phyloP scores from a whole-genome alignment of 2,113 vertebrate genomes.

The Drymodes brunneopygia region DNA sequence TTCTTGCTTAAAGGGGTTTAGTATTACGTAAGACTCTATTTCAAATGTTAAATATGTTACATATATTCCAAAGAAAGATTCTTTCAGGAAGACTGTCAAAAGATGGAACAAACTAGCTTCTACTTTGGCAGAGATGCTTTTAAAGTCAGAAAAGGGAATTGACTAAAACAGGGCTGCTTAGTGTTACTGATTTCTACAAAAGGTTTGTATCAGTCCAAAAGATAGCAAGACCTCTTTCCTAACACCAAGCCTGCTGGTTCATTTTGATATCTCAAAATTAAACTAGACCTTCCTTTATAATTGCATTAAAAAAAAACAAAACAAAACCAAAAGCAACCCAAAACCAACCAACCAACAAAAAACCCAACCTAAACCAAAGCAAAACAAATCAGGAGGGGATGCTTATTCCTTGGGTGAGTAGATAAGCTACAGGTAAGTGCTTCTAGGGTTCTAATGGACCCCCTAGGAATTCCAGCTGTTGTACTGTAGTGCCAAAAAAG shows the following conservation, averaged over 20 bases:
- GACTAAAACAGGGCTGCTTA: background rate
- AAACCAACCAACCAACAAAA: background rate
- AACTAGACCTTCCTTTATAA: background rate
- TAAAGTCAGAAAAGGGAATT: background rate
- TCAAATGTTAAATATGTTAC: background rate
- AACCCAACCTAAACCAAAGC: background rate
- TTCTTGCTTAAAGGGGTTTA: background rate
- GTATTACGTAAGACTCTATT: constrained; percentile 19
- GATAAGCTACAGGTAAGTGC: background rate
- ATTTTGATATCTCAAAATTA: background rate
- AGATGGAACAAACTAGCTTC: background rate
- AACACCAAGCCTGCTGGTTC: background rate
- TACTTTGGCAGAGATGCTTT: background rate
- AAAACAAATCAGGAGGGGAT: rapidly evolving
- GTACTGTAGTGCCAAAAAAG: background rate
- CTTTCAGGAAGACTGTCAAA: background rate
- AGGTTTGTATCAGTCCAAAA: background rate
- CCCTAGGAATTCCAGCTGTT: background rate
- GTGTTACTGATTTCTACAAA: background rate
- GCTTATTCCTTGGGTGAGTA: background rate
- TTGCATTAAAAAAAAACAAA: background rate
- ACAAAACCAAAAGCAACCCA: background rate
- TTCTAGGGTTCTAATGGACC: background rate
- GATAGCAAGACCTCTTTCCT: background rate
- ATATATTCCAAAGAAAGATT: background rate